Percentiles rank a stretch among this genome's conserved stretches.
Evolutionary conservation across 2,888 invertebrate genomes (phyloP).

Genomic region (Calliphora vomitoria): DNA sequence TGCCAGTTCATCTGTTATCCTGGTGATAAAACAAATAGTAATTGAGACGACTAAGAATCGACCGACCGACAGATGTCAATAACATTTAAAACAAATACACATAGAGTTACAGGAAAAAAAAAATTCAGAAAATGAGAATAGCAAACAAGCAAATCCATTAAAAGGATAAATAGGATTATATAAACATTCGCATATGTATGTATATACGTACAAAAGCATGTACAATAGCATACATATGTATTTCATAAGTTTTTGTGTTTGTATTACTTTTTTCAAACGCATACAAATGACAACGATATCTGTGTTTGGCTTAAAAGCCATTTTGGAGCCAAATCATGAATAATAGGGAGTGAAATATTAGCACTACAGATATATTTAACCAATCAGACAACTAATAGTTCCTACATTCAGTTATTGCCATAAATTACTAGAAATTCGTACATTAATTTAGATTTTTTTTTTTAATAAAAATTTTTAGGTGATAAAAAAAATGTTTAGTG

Average conservation of each 20-base stretch:
- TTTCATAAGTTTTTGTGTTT: constrained; percentile 24
- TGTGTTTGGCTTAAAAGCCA: constrained; percentile 34
- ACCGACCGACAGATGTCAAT: constrained; percentile 64
- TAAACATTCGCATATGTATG: constrained; percentile 47
- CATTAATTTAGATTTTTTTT: too few relatives aligned
- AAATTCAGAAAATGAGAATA: constrained; percentile 19
- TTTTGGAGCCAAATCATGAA: constrained; percentile 57
- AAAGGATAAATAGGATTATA: constrained; percentile 70
- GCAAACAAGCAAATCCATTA: constrained; percentile 64
- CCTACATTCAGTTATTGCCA: too few relatives aligned
- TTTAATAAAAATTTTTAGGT: too few relatives aligned
- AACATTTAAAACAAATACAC: constrained; percentile 60
- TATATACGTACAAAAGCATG: background rate
- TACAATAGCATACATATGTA: background rate
- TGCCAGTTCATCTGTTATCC: constrained; percentile 7
- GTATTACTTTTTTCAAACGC: constrained; percentile 21
- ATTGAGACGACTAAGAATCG: constrained; percentile 31
- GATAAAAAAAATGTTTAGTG: too few relatives aligned
- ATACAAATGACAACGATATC: constrained; percentile 19
- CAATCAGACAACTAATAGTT: too few relatives aligned
- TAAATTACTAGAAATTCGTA: too few relatives aligned
- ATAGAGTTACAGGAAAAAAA: background rate
- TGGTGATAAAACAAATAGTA: constrained; percentile 52
- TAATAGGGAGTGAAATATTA: background rate
- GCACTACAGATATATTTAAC: background rate